Base-by-base conservation (phyloP, 2,797 vertebrate species). In the Bradypodion pumilum region DNA sequence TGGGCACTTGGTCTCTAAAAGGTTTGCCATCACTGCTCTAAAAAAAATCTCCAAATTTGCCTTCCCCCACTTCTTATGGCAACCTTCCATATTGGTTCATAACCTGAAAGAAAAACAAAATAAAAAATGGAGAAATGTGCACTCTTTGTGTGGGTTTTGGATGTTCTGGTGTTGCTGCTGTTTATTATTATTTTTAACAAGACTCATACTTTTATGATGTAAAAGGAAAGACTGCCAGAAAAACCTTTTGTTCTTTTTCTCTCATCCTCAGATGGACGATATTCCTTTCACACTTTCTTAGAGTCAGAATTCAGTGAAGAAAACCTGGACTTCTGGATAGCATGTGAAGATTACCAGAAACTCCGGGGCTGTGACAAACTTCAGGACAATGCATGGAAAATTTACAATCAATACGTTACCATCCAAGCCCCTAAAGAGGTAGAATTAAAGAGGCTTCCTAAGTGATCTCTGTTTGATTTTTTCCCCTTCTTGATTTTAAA, bases 241-340 rank as follows among this genome's bases (percentile, higher is more conserved):
- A 12, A 42, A 23, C 1, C 15, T 40, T 42, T 62, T 66, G 44
- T 0, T 72, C 10, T 56, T 27, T 52, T 32, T 12, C 13, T 56
- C 66, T 87, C 42, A 23, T 19, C 16, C 40, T 25, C 90, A 97
- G 97, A 90, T 87, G 97, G 96, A 0, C 87, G 95, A 60, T 91
- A 95, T 0, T 95, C 97, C 69, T 97, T 97, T 73, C 95, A 91
- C 42, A 95, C 96, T 0, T 97, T 97, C 87, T 91, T 97, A 73
- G 96, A 96, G 79, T 97, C 97, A 8, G 84, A 85, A 44, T 85
- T 85, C 73, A 85, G 84, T 1, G 84, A 85, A 77, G 84, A 85
- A 79, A 97, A 97, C 80, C 95, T 97, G 72, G 97, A 97, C 93
- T 97, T 97, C 91, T 97, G 96, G 89, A 75, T 94, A 89, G 97